Conservation (phyloP, 2,113 vertebrate species). For the Cichladusa arquata region DNA sequence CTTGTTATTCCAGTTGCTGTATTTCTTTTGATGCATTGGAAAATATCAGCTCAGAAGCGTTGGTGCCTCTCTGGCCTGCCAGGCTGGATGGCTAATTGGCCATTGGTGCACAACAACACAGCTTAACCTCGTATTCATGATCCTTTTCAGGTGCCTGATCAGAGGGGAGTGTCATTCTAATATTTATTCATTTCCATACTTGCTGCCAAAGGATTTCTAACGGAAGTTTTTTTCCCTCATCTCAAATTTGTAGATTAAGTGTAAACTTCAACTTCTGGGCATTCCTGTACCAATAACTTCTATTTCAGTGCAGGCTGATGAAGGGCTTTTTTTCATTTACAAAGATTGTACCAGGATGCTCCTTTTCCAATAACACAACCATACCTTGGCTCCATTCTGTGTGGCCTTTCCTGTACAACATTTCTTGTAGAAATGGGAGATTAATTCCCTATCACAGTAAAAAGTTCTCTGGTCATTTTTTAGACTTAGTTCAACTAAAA, state of each 20-base stretch:
- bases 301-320: neutral
- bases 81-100: neutral
- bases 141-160: neutral
- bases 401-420: neutral
- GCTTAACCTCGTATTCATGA: neutral
- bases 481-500: constrained; percentile 36
- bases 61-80: neutral
- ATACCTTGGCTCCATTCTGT: neutral
- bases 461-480: constrained; percentile 52
- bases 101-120: neutral
- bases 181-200: neutral
- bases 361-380: neutral
- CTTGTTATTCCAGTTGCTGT: neutral
- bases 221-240: neutral
- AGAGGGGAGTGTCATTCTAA: neutral
- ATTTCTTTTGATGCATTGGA: neutral
- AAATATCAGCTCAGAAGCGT: neutral
- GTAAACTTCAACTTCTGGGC: neutral
- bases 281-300: neutral
- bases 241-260: neutral
- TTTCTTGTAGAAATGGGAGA: neutral
- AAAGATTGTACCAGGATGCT: neutral
- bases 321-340: neutral
- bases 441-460: constrained; percentile 29
- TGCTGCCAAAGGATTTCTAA: neutral